phyloP scores from a whole-genome alignment of 2,113 vertebrate genomes.

The Lepisosteus oculatus region DNA sequence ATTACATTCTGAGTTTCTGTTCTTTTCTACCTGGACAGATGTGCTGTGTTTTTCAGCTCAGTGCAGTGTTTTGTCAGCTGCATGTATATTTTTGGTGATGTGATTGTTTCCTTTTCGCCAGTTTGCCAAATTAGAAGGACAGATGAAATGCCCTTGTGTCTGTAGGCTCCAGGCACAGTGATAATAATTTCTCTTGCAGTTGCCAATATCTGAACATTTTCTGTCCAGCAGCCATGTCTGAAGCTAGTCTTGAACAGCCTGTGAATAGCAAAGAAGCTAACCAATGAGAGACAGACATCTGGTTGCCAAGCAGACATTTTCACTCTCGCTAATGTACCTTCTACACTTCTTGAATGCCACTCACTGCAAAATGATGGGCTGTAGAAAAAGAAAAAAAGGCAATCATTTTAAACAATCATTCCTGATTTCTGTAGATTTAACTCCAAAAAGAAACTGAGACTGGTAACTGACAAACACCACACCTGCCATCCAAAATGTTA shows the following conservation, averaged over 20 bases:
- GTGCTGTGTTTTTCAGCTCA: too few relatives aligned
- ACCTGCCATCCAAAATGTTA: too few relatives aligned
- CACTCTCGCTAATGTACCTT: slow-evolving; percentile 31
- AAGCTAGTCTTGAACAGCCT: slow-evolving; percentile 55
- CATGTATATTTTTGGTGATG: too few relatives aligned
- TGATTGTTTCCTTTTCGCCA: slow-evolving; percentile 6
- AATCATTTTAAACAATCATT: too few relatives aligned
- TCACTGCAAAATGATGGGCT: slow-evolving; percentile 30
- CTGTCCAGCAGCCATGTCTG: slow-evolving; percentile 48
- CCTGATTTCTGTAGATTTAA: too few relatives aligned
- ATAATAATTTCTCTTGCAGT: slow-evolving; percentile 58
- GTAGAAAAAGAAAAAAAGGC: slow-evolving; percentile 27
- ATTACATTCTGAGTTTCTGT: too few relatives aligned
- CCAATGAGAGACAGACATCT: slow-evolving; percentile 57
- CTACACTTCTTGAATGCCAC: slow-evolving; percentile 27
- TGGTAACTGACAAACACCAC: too few relatives aligned
- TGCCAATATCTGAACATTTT: slow-evolving; percentile 54
- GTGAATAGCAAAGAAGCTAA: slow-evolving; percentile 63
- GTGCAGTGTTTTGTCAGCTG: too few relatives aligned
- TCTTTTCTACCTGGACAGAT: too few relatives aligned
- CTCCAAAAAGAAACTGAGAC: too few relatives aligned
- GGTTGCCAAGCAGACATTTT: slow-evolving; percentile 42
- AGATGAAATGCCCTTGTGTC: neutral
- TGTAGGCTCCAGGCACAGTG: slow-evolving; percentile 23
- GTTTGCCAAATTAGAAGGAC: neutral